Evolutionary conservation across 2,113 vertebrate genomes (phyloP), one percentile per base, ranked within the genome.

Genomic region (Alligator sinensis): DNA sequence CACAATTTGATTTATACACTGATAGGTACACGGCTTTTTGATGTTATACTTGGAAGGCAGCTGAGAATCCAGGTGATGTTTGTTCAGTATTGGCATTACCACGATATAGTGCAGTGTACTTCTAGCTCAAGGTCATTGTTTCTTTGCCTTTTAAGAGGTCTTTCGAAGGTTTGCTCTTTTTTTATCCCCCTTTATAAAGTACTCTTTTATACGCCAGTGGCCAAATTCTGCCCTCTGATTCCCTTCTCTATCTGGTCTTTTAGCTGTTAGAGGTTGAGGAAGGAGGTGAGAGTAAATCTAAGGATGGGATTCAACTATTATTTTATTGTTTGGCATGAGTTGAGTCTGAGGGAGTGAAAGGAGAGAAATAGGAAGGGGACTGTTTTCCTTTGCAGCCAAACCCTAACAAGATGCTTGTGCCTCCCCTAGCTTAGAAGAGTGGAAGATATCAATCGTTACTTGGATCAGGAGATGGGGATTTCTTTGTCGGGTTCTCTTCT

Each of bases 391-490:
- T 47, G 85, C 25, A 84, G 89, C 75, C 62, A 86, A 64, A 5
- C 78, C 55, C 34, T 94, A 83, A 88, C 16, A 34, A 76, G 77
- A 82, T 70, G 58, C 66, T 55, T 80, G 62, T 10, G 80, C 92
- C 92, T 87, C 0, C 21, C 86, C 89, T 84, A 0, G 63, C 22
- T 55, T 57, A 64, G 2, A 82, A 54, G 72, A 83, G 87, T 0
- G 81, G 78, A 96, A 72, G 81, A 89, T 92, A 7, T 47, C 47
- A 47, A 9, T 70, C 77, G 61, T 89, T 91, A 66, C 87, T 88
- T 82, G 80, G n/a, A 78, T 8, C 47, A 93, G 93, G 87, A 86
- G 95, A 88, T 94, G 93, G 87, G 84, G 95, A 86, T 91, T 90
- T 83, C 80, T 79, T 93, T 34, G 34, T 34, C 34, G 34, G 34